Percentiles rank a stretch among this genome's conserved stretches.
These are phyloP conservation scores for Dicranocentrus wangi DNA, from an alignment of 2,888 invertebrate genomes.

Conservation along the genomic window DNA sequence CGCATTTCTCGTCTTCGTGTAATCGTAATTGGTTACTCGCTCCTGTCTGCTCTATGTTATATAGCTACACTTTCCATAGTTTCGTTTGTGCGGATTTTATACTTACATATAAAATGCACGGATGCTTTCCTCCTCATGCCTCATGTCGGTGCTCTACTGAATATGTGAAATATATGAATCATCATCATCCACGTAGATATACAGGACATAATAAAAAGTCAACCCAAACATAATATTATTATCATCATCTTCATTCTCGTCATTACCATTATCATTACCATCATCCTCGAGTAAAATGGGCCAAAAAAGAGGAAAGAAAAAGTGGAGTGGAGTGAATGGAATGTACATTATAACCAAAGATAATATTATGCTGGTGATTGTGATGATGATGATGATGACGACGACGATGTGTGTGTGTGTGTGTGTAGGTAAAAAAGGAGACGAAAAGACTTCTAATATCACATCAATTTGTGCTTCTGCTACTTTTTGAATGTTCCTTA, in stretches of 20 bases:
- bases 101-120: too few relatives aligned
- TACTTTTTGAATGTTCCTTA: neutral
- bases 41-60: too few relatives aligned
- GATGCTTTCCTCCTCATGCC: too few relatives aligned
- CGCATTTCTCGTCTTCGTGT: too few relatives aligned
- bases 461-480: conserved; percentile 23
- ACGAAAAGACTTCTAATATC: conserved; percentile 41
- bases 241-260: conserved; percentile 47
- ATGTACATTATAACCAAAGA: neutral
- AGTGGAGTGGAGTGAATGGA: conserved; percentile 19
- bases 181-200: too few relatives aligned
- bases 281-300: conserved; percentile 51
- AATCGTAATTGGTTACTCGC: too few relatives aligned
- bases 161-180: too few relatives aligned
- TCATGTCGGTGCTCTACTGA: too few relatives aligned
- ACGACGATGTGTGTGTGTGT: conserved; percentile 16
- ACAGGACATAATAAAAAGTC: too few relatives aligned
- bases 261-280: conserved; percentile 49
- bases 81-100: too few relatives aligned
- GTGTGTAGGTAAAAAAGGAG: conserved; percentile 28
- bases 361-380: conserved; percentile 3
- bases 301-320: conserved; percentile 41
- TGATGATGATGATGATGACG: conserved; percentile 15
- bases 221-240: conserved; percentile 14
- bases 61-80: too few relatives aligned